Evolutionary conservation across 2,797 vertebrate genomes (phyloP), one percentile per base, ranked within the genome.

Genomic region (Notolepis coatsorum): DNA sequence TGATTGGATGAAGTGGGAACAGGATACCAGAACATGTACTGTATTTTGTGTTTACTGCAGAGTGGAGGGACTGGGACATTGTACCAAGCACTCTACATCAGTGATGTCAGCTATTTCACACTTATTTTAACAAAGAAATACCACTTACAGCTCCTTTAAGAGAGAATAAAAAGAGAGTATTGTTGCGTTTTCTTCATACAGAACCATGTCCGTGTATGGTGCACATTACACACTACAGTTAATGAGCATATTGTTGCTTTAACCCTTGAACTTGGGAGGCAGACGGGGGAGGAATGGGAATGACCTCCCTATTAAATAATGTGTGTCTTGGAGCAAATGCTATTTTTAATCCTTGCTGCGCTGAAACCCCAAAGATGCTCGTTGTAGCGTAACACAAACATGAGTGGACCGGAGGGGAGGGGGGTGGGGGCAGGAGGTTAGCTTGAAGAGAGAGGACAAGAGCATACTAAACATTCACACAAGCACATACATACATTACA

Each of bases 321-420:
- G 49, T 65, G 63, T 72, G 58, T 85, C 77, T 86, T 47, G 18
- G 17, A 85, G 82, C 72, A 17, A n/a, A 41, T 55, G 71, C 87
- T 91, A 88, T 90, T 89, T 89, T 85, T 88, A 90, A 82, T 84
- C 73, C 66, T n/a, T 9, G 65, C 66, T 69, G 69, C 57, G 37
- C 53, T 65, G 62, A 69, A 75, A 80, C 61, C 80, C 62, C 67
- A 79, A 82, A 74, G 73, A 85, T 86, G 78, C 69, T 80, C 80
- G 73, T 35, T 78, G 72, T 81, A 84, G 75, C 50, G 31, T 71
- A 73, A 79, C 67, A 75, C 55, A 60, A 73, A 78, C 61, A 70
- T 13, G 54, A 79, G 69, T 65, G 68, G 75, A 81, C 52, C 77
- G 62, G 13, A 17, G 58, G 59, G 73, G 42, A 30, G 33, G 23